A percentile compares a stretch with the other conserved stretches of the same genome.
phyloP scores from a whole-genome alignment of 1,140 invertebrate species.

The Cryptotermes secundus region DNA sequence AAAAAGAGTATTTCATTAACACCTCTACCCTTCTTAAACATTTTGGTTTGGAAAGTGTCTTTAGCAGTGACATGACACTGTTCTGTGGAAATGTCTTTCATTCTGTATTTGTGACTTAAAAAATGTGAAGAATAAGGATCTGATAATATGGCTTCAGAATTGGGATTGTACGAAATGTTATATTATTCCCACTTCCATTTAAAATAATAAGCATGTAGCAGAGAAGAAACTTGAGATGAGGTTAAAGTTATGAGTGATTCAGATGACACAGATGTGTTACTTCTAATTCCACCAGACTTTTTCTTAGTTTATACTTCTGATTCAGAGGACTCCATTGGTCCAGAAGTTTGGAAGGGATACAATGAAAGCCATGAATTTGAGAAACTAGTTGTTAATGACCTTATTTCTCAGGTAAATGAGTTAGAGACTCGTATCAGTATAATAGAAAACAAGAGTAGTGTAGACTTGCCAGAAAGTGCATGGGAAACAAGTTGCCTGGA shows the following conservation, averaged over 20 bases:
- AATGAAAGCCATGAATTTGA: conserved; percentile 10
- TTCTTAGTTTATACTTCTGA: conserved; percentile 52
- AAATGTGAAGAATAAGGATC: background rate
- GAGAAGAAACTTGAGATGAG: background rate
- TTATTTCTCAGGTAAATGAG: conserved; percentile 33
- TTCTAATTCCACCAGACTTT: conserved; percentile 74
- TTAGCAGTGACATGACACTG: background rate
- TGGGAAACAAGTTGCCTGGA: conserved; percentile 18
- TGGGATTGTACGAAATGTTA: background rate
- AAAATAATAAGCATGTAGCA: background rate
- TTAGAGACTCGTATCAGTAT: conserved; percentile 32
- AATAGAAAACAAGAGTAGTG: conserved; percentile 32
- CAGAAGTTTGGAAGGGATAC: background rate
- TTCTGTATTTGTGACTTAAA: background rate
- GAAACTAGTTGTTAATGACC: conserved; percentile 25
- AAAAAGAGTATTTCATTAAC: background rate
- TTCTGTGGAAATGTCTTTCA: background rate
- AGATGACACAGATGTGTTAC: conserved; percentile 76
- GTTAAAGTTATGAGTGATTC: conserved; percentile 68
- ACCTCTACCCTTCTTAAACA: background rate
- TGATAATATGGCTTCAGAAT: background rate
- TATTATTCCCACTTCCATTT: background rate
- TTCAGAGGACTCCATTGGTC: conserved; percentile 31
- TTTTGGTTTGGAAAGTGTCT: background rate
- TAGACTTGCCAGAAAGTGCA: background rate